Conservation (phyloP, 2,797 vertebrate genomes). For the Eulemur coronatus region DNA sequence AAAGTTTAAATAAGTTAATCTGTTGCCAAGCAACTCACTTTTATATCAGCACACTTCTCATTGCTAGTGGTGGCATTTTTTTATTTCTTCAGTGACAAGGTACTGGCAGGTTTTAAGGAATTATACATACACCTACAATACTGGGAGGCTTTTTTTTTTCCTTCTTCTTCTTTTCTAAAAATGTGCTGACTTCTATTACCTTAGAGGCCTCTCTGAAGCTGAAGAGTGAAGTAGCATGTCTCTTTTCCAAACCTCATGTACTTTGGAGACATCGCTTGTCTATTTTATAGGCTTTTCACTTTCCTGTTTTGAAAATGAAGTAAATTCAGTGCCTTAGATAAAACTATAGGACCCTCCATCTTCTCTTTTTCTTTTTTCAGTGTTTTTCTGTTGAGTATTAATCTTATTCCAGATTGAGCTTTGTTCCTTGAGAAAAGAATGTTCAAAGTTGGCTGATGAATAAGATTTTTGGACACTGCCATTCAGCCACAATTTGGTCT, state of each 20-base stretch:
- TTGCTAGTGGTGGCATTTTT: conserved; percentile 51
- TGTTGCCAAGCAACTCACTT: conserved; percentile 76
- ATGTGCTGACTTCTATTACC: conserved; percentile 12
- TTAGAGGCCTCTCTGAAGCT: neutral
- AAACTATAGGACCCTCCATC: neutral
- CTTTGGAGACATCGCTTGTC: neutral
- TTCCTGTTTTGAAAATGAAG: neutral
- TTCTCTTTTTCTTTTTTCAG: neutral
- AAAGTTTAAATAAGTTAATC: conserved; percentile 68
- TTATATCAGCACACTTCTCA: conserved; percentile 60
- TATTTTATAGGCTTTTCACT: neutral
- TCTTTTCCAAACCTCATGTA: neutral
- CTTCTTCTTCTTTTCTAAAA: neutral
- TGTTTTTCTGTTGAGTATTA: neutral
- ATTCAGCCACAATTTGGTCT: neutral
- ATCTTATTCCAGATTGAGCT: neutral
- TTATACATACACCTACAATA: conserved; percentile 4
- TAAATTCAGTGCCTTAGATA: neutral
- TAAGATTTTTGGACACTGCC: neutral
- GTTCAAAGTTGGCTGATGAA: neutral
- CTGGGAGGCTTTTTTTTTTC: neutral
- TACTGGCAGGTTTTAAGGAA: conserved; percentile 58
- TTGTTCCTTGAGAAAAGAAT: neutral
- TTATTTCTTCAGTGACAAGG: conserved; percentile 67
- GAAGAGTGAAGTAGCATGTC: neutral